These are phyloP conservation scores for Pachyrhynchus sulphureomaculatus DNA, from an alignment of 1,140 invertebrate genomes.

Conservation along the genomic window DNA sequence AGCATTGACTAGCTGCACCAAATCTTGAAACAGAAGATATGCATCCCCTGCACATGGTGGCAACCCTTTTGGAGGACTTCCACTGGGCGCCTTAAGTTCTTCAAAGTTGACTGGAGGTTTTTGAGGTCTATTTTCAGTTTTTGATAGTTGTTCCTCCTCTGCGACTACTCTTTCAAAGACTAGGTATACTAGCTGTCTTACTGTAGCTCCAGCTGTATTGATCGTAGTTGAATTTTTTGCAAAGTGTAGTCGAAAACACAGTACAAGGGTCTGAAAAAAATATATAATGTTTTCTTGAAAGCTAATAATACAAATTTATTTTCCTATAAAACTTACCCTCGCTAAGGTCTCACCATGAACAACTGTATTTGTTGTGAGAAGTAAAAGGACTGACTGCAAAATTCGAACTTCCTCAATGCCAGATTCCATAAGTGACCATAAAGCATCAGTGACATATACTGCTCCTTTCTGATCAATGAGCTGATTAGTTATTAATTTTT, in stretches of 20 bases:
- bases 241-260: constrained; percentile 94
- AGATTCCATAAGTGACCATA: constrained; percentile 91
- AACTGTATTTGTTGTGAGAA: constrained; percentile 90
- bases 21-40: constrained; percentile 94
- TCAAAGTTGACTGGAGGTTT: constrained; percentile 66
- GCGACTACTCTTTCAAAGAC: constrained; percentile 93
- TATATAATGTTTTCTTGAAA: constrained; percentile 3
- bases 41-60: constrained; percentile 91
- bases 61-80: constrained; percentile 73
- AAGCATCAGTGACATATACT: constrained; percentile 85
- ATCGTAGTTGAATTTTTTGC: constrained; percentile 91
- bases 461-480: constrained; percentile 87
- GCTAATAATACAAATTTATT: constrained; percentile 3
- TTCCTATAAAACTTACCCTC: constrained; percentile 62
- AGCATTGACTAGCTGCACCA: constrained; percentile 94
- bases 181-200: constrained; percentile 92
- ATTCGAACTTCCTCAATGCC: constrained; percentile 95
- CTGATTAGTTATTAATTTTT: constrained; percentile 79
- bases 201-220: constrained; percentile 95
- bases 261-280: constrained; percentile 79
- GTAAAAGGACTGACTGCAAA: constrained; percentile 90
- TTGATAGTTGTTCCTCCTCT: constrained; percentile 62
- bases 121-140: constrained; percentile 45
- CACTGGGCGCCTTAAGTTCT: constrained; percentile 76
- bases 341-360: constrained; percentile 92